Evolutionary conservation across 1,140 invertebrate genomes (phyloP).

Genomic region (Asobara japonica): DNA sequence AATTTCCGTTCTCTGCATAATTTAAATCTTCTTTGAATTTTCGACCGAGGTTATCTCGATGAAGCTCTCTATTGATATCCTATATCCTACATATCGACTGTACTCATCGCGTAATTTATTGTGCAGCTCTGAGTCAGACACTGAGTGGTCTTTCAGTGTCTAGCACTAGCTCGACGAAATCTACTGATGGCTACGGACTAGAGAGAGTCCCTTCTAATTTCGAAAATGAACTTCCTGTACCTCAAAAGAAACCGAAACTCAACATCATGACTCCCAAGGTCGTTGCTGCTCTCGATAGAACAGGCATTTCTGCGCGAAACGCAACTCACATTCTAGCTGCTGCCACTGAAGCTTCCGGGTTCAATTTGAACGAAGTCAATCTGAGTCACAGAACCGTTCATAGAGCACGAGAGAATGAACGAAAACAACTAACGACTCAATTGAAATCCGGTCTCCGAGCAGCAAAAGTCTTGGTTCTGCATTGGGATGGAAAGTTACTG

Average conservation of each 20-base stretch:
- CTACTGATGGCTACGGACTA: too few relatives aligned
- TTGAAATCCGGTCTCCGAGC: constrained; percentile 18
- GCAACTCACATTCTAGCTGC: constrained; percentile 3
- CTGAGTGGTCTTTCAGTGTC: too few relatives aligned
- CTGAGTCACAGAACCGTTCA: constrained; percentile 20
- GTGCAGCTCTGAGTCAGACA: too few relatives aligned
- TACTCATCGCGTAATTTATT: too few relatives aligned
- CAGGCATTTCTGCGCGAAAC: neutral
- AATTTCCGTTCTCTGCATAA: too few relatives aligned
- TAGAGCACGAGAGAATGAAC: neutral
- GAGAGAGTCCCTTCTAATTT: too few relatives aligned
- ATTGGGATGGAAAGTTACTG: constrained; percentile 29
- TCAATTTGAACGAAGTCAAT: constrained; percentile 15
- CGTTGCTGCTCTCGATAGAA: constrained; percentile 22
- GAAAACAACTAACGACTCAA: constrained; percentile 15
- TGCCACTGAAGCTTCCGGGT: neutral
- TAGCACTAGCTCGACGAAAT: too few relatives aligned
- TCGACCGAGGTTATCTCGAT: too few relatives aligned
- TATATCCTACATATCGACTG: too few relatives aligned
- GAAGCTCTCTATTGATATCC: too few relatives aligned
- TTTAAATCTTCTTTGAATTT: too few relatives aligned
- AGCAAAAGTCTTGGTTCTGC: constrained; percentile 15
- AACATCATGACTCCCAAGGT: constrained; percentile 19
- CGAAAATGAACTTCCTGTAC: too few relatives aligned
- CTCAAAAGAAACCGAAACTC: neutral